Evolutionary conservation across 2,797 vertebrate genomes (phyloP).

Genomic region (Hylomyscus alleni): DNA sequence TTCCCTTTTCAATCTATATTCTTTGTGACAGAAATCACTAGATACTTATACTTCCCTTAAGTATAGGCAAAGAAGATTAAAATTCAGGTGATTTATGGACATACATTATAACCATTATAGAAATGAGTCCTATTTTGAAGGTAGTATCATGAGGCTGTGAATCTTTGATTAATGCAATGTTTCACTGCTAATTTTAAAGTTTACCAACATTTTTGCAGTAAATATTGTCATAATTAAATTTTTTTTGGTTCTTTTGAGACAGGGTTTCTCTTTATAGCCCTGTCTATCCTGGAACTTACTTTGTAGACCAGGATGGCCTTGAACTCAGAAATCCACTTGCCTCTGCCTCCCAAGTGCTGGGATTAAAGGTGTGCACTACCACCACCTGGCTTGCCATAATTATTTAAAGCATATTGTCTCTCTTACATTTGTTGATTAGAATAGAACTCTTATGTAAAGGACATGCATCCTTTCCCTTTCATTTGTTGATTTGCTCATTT

Average conservation of each 20-base stretch:
- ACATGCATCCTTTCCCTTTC: not conserved
- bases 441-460: not conserved
- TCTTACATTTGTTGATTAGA: not conserved
- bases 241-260: too few relatives aligned
- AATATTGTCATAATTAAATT: not conserved
- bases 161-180: slow-evolving; percentile 20
- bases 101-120: not conserved
- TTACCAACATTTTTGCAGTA: not conserved
- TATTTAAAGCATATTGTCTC: slow-evolving; percentile 9
- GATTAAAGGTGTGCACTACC: too few relatives aligned
- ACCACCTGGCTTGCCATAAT: not conserved
- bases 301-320: too few relatives aligned
- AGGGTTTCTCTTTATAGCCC: too few relatives aligned
- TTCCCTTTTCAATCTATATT: not conserved
- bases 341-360: too few relatives aligned
- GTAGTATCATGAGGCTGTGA: not conserved
- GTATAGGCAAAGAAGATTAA: not conserved
- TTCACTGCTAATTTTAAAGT: not conserved
- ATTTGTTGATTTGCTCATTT: not conserved
- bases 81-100: not conserved
- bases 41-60: not conserved
- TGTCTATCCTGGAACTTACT: too few relatives aligned
- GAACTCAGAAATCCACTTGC: too few relatives aligned
- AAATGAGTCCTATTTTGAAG: not conserved
- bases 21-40: not conserved